phyloP scores from a whole-genome alignment of 2,113 vertebrate species.

The Antechinus stuartii region DNA sequence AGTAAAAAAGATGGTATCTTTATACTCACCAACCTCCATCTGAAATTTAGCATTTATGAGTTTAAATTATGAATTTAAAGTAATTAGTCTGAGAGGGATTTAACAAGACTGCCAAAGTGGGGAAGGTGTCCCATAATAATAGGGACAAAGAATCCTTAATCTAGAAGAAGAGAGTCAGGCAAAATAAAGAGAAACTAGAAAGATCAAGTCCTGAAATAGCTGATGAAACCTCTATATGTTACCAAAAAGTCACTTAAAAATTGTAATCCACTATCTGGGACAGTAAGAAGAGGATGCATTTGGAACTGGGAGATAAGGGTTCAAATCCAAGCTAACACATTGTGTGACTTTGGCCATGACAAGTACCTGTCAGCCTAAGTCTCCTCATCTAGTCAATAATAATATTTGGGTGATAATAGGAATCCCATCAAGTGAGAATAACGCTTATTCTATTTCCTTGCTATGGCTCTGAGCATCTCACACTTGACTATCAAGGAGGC shows the following conservation, averaged over 20 bases:
- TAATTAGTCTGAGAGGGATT: background rate
- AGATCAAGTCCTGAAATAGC: background rate
- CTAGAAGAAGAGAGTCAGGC: background rate
- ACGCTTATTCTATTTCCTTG: background rate
- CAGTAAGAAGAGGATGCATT: background rate
- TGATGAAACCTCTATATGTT: background rate
- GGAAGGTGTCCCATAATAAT: background rate
- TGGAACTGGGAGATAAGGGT: background rate
- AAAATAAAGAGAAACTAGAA: background rate
- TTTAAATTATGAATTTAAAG: background rate
- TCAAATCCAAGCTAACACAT: background rate
- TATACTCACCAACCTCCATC: background rate
- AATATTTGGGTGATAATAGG: background rate
- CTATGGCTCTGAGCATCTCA: background rate
- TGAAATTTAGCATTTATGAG: background rate
- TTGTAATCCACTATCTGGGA: background rate
- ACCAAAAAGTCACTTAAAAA: background rate
- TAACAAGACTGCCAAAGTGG: background rate
- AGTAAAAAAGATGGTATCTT: background rate
- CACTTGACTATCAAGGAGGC: background rate
- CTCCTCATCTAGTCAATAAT: background rate
- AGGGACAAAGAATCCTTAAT: background rate
- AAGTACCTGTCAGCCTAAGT: background rate
- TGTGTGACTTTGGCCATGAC: background rate
- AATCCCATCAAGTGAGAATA: background rate